Conservation (phyloP, 2,113 vertebrate species). For the Pelusios castaneus region DNA sequence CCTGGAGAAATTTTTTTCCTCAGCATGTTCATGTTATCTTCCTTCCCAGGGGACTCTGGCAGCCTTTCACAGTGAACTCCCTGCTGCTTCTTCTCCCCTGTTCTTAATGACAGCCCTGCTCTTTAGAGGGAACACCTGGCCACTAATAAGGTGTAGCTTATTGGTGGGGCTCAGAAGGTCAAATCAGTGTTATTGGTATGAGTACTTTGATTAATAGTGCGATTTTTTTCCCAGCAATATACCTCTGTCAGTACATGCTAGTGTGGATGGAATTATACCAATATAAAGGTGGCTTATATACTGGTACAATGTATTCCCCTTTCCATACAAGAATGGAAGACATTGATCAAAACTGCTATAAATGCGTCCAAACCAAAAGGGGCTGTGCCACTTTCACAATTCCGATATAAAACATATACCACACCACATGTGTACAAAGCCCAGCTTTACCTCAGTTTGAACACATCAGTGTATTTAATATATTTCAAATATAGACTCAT, state of each 20-base stretch:
- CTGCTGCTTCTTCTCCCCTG: neutral
- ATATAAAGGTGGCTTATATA: neutral
- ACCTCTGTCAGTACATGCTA: neutral
- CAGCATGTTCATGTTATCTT: too few relatives aligned
- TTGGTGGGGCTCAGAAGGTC: neutral
- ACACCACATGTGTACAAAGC: neutral
- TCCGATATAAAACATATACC: neutral
- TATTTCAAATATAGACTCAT: neutral
- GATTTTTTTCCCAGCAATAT: neutral
- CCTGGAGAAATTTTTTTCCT: neutral
- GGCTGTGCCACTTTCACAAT: neutral
- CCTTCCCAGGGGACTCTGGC: neutral
- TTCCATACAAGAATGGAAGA: neutral
- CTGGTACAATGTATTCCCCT: neutral
- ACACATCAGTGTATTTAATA: neutral
- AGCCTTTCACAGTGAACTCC: neutral
- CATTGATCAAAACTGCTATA: neutral
- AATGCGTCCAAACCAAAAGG: neutral
- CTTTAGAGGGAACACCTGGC: neutral
- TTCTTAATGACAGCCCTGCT: neutral
- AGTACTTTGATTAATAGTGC: neutral
- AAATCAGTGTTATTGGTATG: neutral
- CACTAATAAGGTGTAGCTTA: neutral
- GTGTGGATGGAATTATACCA: neutral
- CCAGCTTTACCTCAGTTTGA: neutral